Percentiles rank a stretch among this genome's conserved stretches.
Conservation (phyloP, 1,140 invertebrate species). For the Whitmania pigra region DNA sequence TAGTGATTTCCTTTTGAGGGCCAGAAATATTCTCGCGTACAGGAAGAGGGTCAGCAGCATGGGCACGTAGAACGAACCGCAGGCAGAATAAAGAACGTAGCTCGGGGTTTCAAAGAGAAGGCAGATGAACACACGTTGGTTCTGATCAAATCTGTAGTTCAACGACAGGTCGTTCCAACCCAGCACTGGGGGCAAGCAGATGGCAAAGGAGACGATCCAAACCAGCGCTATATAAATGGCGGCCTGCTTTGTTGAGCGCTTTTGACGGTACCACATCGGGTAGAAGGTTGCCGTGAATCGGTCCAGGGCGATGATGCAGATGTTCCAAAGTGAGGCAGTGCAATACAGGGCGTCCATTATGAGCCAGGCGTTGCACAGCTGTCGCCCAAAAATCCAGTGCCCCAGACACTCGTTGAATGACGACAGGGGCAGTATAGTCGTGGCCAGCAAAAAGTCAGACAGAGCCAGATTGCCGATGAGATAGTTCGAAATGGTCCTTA, state of each 20-base stretch:
- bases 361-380: constrained; percentile 26
- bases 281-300: constrained; percentile 41
- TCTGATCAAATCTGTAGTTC: constrained; percentile 29
- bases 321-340: constrained; percentile 42
- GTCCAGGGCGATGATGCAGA: constrained; percentile 41
- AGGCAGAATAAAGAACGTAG: constrained; percentile 87
- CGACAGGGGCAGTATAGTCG: constrained; percentile 41
- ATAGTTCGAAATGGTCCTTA: constrained; percentile 42
- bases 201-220: constrained; percentile 30
- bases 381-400: constrained; percentile 39
- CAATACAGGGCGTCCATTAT: constrained; percentile 38
- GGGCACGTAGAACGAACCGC: constrained; percentile 88
- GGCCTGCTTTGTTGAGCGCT: constrained; percentile 32
- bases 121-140: constrained; percentile 34
- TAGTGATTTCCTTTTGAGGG: constrained; percentile 25
- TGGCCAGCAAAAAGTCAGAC: constrained; percentile 39
- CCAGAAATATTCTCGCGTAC: constrained; percentile 86
- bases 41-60: constrained; percentile 92
- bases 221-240: constrained; percentile 37
- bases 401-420: constrained; percentile 37
- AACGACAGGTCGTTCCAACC: constrained; percentile 32
- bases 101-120: constrained; percentile 48
- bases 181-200: constrained; percentile 30
- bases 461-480: constrained; percentile 43
- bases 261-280: constrained; percentile 41